Evolutionary conservation across 2,113 vertebrate genomes (phyloP), one percentile per base, ranked within the genome.

Genomic region (Oncorhynchus keta): DNA sequence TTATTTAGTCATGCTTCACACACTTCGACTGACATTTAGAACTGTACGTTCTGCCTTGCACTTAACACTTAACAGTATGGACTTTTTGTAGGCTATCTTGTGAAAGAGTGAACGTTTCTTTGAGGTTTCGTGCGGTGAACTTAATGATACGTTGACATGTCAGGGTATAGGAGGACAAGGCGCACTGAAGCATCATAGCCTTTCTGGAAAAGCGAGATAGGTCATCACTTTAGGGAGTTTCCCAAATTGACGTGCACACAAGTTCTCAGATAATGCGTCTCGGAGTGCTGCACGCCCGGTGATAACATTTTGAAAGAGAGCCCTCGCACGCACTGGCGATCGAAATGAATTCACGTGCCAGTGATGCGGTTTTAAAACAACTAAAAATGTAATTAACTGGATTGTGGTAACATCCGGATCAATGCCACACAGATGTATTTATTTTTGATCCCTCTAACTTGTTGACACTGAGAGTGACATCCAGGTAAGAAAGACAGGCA

Each of bases 141-240:
- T 8, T 35, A 35, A 45, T 13, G 57, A 68, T 22, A 30, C 5
- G 20, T 12, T 35, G 18, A 28, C 32, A 20, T 72, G 86, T 83
- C 76, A 77, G 39, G 74, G 77, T 61, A 82, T 76, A 35, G 80
- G 83, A 85, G 86, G 88, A 87, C 82, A 89, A 72, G 73, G 85
- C 82, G 70, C 75, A 78, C 51, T 80, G 65, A 68, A 72, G 70
- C 78, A 68, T 78, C 69, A 68, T 72, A 87, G 86, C 45, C 83
- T 83, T 88, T 89, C 94, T 95, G 95, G 68, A 74, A 72, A 79
- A 62, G 65, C 11, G 88, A 88, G 95, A 97, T 96, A 96, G 85
- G 78, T 70, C 71, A 73, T 74, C 88, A 78, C 45, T 79, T 83
- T 78, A 80, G 92, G 93, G 92, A 89, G 93, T 92, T 91, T 91